phyloP scores from a whole-genome alignment of 2,888 invertebrate genomes.

The Lithophane leautieri region DNA sequence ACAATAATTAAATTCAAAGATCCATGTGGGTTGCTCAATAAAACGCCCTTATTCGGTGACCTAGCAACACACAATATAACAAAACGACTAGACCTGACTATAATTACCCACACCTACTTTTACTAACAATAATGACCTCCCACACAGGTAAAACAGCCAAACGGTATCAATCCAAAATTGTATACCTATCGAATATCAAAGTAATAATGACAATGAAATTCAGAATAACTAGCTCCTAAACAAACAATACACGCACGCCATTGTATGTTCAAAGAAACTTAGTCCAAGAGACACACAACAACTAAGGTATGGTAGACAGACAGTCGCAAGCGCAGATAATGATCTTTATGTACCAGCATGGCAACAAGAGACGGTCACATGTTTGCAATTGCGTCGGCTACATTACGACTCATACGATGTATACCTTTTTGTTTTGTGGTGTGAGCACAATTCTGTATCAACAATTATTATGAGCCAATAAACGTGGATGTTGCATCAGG shows the following conservation, averaged over 20 bases:
- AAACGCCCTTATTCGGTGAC: slow-evolving; percentile 15
- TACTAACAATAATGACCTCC: slow-evolving; percentile 17
- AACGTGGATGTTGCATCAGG: slow-evolving; percentile 48
- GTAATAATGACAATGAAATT: slow-evolving; percentile 16
- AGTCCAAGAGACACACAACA: slow-evolving; percentile 22
- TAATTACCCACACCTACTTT: slow-evolving; percentile 11
- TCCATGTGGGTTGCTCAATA: not conserved
- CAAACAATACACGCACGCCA: slow-evolving; percentile 22
- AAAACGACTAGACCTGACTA: slow-evolving; percentile 12
- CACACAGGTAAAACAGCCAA: slow-evolving; percentile 13
- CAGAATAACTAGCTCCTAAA: slow-evolving; percentile 22
- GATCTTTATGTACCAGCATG: slow-evolving; percentile 46
- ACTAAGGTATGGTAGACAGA: slow-evolving; percentile 47
- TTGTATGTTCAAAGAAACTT: slow-evolving; percentile 37
- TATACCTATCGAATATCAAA: slow-evolving; percentile 14
- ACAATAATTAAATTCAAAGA: slow-evolving; percentile 12
- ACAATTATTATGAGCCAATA: slow-evolving; percentile 35
- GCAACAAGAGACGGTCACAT: slow-evolving; percentile 57
- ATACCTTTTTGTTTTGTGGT: slow-evolving; percentile 25
- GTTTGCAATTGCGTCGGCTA: slow-evolving; percentile 40
- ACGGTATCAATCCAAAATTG: slow-evolving; percentile 1
- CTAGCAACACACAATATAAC: slow-evolving; percentile 15
- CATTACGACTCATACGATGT: slow-evolving; percentile 24
- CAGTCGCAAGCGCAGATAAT: slow-evolving; percentile 52
- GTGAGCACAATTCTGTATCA: slow-evolving; percentile 32